Percentiles rank a stretch among this genome's conserved stretches.
phyloP scores from a whole-genome alignment of 2,113 vertebrate species.

The Megaleporinus macrocephalus region DNA sequence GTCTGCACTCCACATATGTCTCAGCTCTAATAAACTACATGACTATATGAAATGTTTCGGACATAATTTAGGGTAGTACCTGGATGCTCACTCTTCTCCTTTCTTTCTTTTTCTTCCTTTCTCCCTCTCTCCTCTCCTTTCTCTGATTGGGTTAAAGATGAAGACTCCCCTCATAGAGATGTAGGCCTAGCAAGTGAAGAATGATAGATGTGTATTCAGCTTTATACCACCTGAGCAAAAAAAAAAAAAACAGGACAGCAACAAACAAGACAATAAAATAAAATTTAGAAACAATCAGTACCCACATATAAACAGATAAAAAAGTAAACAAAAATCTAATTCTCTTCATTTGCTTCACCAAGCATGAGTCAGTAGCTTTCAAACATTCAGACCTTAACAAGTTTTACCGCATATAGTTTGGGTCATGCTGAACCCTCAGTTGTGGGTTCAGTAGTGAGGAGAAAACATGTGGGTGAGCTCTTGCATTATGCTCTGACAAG shows the following conservation, averaged over 20 bases:
- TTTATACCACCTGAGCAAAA: neutral
- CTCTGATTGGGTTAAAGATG: constrained; percentile 52
- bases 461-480: too few relatives aligned
- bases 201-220: neutral
- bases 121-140: constrained; percentile 48
- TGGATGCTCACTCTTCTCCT: constrained; percentile 55
- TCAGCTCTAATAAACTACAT: too few relatives aligned
- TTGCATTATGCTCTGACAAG: neutral
- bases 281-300: neutral
- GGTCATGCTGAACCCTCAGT: neutral
- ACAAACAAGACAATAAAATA: neutral
- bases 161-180: constrained; percentile 15
- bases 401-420: too few relatives aligned
- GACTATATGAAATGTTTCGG: too few relatives aligned
- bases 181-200: neutral
- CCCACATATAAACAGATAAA: constrained; percentile 8
- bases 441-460: too few relatives aligned
- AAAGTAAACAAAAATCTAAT: neutral
- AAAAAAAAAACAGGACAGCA: neutral
- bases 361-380: neutral
- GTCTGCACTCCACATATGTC: too few relatives aligned
- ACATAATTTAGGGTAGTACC: constrained; percentile 1
- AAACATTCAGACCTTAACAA: too few relatives aligned
- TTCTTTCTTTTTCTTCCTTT: constrained; percentile 63
- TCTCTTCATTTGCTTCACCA: neutral